Evolutionary conservation across 53 echinoderm and acorn worm genomes (phyloP).

Genomic region (Crossaster papposus): DNA sequence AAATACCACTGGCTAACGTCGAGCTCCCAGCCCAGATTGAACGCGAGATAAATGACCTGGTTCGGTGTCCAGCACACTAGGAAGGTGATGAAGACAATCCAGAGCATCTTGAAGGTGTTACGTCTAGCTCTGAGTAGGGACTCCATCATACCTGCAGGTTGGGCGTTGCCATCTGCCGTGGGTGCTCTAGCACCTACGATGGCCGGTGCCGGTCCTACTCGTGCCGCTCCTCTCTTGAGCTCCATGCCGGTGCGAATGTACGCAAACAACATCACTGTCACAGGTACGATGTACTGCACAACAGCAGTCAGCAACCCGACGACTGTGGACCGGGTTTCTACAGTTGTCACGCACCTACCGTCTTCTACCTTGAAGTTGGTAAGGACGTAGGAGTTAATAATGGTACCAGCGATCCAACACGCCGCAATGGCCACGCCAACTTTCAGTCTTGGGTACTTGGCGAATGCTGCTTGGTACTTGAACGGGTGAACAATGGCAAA

Average conservation of each 20-base stretch:
- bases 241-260: too few relatives aligned
- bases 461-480: slow-evolving; percentile 5
- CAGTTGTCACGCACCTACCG: too few relatives aligned
- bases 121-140: slow-evolving; percentile 23
- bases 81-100: slow-evolving; percentile 48
- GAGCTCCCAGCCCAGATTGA: slow-evolving; percentile 44
- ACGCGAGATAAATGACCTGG: slow-evolving; percentile 42
- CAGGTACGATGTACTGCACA: too few relatives aligned
- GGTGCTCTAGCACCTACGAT: not conserved
- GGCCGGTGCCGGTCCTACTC: not conserved
- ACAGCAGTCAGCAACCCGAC: too few relatives aligned
- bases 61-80: slow-evolving; percentile 52
- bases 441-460: too few relatives aligned
- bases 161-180: not conserved
- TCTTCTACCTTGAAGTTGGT: too few relatives aligned
- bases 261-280: too few relatives aligned
- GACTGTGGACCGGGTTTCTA: too few relatives aligned
- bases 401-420: too few relatives aligned
- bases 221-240: too few relatives aligned
- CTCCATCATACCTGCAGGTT: not conserved
- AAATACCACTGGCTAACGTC: slow-evolving; percentile 10
- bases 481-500: slow-evolving; percentile 56
- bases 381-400: too few relatives aligned
- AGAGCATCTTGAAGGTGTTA: slow-evolving; percentile 58
- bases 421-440: too few relatives aligned